A percentile compares a stretch with the other conserved stretches of the same genome.
Evolutionary conservation across 2,888 invertebrate genomes (phyloP).

Genomic region (Conomelus anceps): DNA sequence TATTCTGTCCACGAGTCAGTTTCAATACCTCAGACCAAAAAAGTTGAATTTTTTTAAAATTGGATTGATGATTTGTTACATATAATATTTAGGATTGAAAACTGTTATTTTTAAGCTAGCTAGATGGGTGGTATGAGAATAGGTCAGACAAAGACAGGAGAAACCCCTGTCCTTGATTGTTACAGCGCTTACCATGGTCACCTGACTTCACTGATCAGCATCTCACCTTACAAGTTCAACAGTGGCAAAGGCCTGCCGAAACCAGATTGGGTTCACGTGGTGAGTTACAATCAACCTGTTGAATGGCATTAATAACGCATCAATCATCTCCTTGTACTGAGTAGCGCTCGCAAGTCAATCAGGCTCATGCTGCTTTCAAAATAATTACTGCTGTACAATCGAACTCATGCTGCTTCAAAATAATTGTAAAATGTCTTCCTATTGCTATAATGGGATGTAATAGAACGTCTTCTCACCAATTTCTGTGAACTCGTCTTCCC

Average conservation of each 20-base stretch:
- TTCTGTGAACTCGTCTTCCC: no score
- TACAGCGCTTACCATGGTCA: conserved; percentile 98
- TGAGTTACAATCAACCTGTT: conserved; percentile 48
- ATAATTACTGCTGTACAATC: neutral
- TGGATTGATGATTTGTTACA: no score
- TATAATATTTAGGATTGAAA: neutral
- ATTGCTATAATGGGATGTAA: no score
- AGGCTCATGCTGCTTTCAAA: neutral
- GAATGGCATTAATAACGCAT: neutral
- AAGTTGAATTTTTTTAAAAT: no score
- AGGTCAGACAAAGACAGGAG: conserved; percentile 9
- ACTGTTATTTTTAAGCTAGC: neutral
- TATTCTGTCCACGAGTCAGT: no score
- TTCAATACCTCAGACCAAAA: no score
- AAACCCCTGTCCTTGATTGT: conserved; percentile 28
- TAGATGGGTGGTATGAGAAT: neutral
- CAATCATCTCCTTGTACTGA: neutral
- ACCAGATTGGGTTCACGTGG: conserved; percentile 82
- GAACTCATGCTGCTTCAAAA: neutral
- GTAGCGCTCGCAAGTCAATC: neutral
- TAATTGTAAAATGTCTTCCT: neutral
- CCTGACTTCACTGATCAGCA: conserved; percentile 88
- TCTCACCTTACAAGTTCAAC: conserved; percentile 97
- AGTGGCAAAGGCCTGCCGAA: conserved; percentile 75
- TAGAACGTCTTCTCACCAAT: no score